phyloP scores from a whole-genome alignment of 30 jellyfish, hydroid and myxozoan genomes.

The Turritopsis dohrnii region DNA sequence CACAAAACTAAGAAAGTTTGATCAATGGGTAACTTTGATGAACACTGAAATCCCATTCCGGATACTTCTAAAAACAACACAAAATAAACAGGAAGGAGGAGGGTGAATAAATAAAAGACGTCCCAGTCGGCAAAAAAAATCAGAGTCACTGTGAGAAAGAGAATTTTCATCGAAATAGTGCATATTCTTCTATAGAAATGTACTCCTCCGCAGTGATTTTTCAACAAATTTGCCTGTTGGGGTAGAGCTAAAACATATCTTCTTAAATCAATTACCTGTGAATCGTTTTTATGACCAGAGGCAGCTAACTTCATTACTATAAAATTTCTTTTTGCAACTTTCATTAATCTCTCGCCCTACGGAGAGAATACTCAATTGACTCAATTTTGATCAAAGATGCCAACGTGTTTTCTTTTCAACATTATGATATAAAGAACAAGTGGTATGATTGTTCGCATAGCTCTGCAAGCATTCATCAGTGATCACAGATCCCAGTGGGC shows the following conservation, averaged over 20 bases:
- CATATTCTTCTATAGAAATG: no score
- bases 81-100: neutral
- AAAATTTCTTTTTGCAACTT: conserved; percentile 79
- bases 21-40: conserved; percentile 41
- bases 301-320: conserved; percentile 75
- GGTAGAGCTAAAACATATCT: neutral
- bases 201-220: no score
- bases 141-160: neutral
- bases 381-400: no score
- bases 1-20: neutral
- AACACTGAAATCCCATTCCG: conserved; percentile 43
- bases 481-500: no score
- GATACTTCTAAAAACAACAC: conserved; percentile 18
- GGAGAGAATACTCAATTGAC: neutral
- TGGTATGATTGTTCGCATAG: no score
- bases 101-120: neutral
- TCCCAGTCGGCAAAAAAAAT: no score
- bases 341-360: conserved; percentile 40
- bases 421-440: no score
- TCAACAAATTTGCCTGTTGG: neutral
- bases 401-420: no score
- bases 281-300: conserved; percentile 81
- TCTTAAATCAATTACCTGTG: conserved; percentile 27
- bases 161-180: no score
- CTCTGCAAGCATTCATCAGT: no score